phyloP scores from a whole-genome alignment of 2,797 vertebrate species.

The Rhabdophis nuchalis region DNA sequence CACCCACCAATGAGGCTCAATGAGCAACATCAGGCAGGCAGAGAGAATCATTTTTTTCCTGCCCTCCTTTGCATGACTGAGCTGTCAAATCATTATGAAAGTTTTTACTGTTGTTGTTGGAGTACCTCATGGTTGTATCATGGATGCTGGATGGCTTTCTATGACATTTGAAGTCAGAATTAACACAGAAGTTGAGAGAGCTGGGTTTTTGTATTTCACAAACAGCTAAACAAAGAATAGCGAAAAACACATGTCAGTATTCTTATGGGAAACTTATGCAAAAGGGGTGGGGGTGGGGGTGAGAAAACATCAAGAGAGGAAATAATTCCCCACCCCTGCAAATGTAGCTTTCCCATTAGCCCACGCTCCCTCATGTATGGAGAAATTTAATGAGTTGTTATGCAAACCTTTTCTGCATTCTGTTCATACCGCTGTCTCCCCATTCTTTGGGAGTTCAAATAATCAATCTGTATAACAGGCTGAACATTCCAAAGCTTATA shows the following conservation, averaged over 20 bases:
- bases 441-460: background rate
- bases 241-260: background rate
- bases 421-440: conserved; percentile 10
- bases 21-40: background rate
- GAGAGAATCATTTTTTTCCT: background rate
- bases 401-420: conserved; percentile 26
- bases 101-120: background rate
- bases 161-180: background rate
- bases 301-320: conserved; percentile 4
- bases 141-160: background rate
- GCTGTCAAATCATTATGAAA: background rate
- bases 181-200: background rate
- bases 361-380: background rate
- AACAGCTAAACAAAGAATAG: conserved; percentile 2
- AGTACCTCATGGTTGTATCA: background rate
- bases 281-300: background rate
- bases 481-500: conserved; percentile 17
- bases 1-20: background rate
- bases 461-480: conserved; percentile 9
- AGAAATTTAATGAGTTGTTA: conserved; percentile 7
- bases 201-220: background rate
- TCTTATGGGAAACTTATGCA: background rate
- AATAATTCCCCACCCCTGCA: background rate
- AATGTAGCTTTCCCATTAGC: background rate
- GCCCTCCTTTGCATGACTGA: background rate